These are phyloP conservation scores for Macroglossus sobrinus DNA, from an alignment of 2,113 vertebrate genomes.

Conservation along the genomic window DNA sequence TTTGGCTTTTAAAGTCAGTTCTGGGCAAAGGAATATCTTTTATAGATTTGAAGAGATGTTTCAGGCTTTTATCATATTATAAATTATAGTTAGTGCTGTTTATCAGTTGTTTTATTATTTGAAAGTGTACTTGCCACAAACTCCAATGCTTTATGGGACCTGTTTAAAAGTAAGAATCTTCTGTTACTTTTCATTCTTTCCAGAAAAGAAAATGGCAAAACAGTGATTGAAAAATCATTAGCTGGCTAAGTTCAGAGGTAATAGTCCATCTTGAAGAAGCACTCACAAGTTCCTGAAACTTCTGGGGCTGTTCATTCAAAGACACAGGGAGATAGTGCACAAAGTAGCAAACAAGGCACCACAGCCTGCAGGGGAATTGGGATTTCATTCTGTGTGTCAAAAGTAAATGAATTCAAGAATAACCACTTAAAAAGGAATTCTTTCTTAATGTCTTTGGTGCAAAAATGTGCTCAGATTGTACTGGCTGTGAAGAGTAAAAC, in stretches of 20 bases:
- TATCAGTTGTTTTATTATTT: constrained; percentile 7
- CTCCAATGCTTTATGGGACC: constrained; percentile 7
- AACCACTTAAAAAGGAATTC: constrained; percentile 77
- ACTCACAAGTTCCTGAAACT: constrained; percentile 69
- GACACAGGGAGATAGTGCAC: constrained; percentile 45
- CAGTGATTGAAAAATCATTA: constrained; percentile 76
- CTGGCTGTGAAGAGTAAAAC: constrained; percentile 55
- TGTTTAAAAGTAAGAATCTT: constrained; percentile 36
- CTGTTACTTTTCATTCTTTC: constrained; percentile 53
- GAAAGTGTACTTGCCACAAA: constrained; percentile 29
- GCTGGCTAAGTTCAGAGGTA: constrained; percentile 67
- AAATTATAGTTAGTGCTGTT: constrained; percentile 7
- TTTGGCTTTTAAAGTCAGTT: constrained; percentile 48
- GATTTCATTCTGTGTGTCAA: constrained; percentile 76
- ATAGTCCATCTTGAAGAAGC: constrained; percentile 75
- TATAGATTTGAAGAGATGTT: constrained; percentile 36
- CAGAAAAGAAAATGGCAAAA: constrained; percentile 63
- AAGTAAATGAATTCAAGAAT: constrained; percentile 79
- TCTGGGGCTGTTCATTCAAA: constrained; percentile 57
- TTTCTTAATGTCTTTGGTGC: constrained; percentile 71
- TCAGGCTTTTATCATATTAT: constrained; percentile 46
- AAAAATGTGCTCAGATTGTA: constrained; percentile 72
- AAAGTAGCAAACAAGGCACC: constrained; percentile 73
- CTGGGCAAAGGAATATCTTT: not conserved
- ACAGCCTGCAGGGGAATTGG: constrained; percentile 60